Percentiles rank a stretch among this genome's conserved stretches.
These are phyloP conservation scores for Chelonoidis abingdonii DNA, from an alignment of 2,113 vertebrate genomes.

Conservation along the genomic window DNA sequence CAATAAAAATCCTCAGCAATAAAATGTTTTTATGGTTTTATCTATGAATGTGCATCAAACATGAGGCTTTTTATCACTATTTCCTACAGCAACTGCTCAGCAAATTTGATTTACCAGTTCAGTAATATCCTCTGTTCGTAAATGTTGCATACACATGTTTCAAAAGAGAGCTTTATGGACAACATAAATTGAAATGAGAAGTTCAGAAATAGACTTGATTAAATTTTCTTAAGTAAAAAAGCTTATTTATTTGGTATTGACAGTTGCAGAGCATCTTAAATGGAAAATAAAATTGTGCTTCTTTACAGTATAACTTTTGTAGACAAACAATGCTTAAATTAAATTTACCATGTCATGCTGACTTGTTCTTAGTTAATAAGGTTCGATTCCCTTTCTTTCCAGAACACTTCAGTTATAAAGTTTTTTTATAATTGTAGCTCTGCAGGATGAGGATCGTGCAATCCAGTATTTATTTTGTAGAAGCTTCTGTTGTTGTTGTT, in stretches of 20 bases:
- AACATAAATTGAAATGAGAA: not conserved
- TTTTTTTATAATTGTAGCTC: not conserved
- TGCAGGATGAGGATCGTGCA: not conserved
- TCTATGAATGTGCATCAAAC: not conserved
- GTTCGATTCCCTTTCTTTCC: not conserved
- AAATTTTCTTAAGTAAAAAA: not conserved
- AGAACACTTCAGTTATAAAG: not conserved
- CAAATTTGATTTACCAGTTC: conserved; percentile 52
- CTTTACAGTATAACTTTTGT: not conserved
- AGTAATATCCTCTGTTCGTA: conserved; percentile 26
- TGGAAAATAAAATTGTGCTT: conserved; percentile 25
- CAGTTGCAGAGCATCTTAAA: not conserved
- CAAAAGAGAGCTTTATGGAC: conserved; percentile 7
- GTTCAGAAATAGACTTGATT: conserved; percentile 24
- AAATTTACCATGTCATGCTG: not conserved
- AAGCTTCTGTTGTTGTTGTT: not conserved
- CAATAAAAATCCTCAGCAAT: not conserved
- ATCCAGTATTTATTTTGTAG: not conserved
- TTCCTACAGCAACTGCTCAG: not conserved
- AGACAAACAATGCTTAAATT: not conserved
- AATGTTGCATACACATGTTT: not conserved
- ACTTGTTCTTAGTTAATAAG: conserved; percentile 20
- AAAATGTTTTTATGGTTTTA: conserved; percentile 25
- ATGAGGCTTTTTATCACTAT: not conserved
- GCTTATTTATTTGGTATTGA: conserved; percentile 6